Evolutionary conservation across 2,888 invertebrate species (phyloP), one percentile per base, ranked within the genome.

Genomic region (Cataglyphis cursor): DNA sequence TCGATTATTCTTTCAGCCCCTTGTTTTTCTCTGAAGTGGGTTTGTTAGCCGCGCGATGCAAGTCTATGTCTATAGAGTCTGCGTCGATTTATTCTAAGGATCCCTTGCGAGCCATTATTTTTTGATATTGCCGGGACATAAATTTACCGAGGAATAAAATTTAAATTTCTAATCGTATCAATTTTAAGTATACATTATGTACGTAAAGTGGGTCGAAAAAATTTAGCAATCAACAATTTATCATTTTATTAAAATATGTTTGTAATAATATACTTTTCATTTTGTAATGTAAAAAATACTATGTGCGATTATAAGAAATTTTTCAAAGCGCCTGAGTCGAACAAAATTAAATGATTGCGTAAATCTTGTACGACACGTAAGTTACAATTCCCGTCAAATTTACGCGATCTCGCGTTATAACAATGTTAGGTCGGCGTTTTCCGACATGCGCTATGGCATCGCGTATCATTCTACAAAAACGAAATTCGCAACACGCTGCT

Each of bases 1-100:
- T 93, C 90, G 92, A 92, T 92, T 93, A 92, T 92, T 90, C 91
- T 89, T 91, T 91, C 88, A 90, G 84, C 88, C 90, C 88, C 89
- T 91, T 89, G 87, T 91, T 90, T 88, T 86, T 85, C 82, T 81
- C 70, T 76, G 76, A 87, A 89, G 88, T 84, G 86, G 86, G 86
- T 91, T 89, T 89, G 89, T 91, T 91, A 90, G 83, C 72, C 82
- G 85, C 82, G 83, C 84, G 76, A 66, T 78, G 72, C 74, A 70
- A 84, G 70, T 28, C 28, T 28, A 28, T 28, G 85, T 21, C 82
- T 72, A 57, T 70, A 81, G 59, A 81, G 80, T 57, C 83, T 64
- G 66, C 72, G 68, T 81, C 88, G 84, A 89, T 89, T 88, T 89
- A 89, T 87, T 85, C 84, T 84, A 81, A 68, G 82, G 61, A 64